Percentiles rank a stretch among this genome's conserved stretches.
Evolutionary conservation across 37 sponge, comb jelly and placozoan species (phyloP).

Genomic region (Spongilla lacustris): DNA sequence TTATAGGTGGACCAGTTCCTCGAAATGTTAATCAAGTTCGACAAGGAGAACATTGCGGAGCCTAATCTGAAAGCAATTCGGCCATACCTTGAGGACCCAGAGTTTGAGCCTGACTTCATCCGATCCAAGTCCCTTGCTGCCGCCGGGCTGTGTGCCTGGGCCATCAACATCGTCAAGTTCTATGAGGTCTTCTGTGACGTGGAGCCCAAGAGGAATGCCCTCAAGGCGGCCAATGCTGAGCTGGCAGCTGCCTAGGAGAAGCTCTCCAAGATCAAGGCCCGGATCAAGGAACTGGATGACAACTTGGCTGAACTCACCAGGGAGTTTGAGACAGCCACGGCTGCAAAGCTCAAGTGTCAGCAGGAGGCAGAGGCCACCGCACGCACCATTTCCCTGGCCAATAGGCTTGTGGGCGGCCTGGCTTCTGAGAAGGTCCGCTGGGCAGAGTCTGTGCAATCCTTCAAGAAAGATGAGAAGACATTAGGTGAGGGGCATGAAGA

Average conservation of each 20-base stretch:
- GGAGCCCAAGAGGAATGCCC: slow-evolving; percentile 96
- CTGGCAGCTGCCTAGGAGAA: slow-evolving; percentile 90
- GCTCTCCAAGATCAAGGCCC: slow-evolving; percentile 88
- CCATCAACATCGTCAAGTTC: slow-evolving; percentile 90
- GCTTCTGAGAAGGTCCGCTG: slow-evolving; percentile 96
- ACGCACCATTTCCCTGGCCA: slow-evolving; percentile 88
- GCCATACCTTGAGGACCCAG: slow-evolving; percentile 84
- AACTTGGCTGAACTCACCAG: slow-evolving; percentile 90
- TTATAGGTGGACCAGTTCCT: slow-evolving; percentile 83
- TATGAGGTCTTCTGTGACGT: slow-evolving; percentile 98
- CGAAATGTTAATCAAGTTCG: slow-evolving; percentile 87
- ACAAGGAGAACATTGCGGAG: slow-evolving; percentile 95
- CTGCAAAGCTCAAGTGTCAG: slow-evolving; percentile 96
- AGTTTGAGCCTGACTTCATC: slow-evolving; percentile 93
- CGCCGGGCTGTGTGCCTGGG: slow-evolving; percentile 94
- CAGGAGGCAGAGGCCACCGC: slow-evolving; percentile 95
- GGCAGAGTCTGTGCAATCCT: slow-evolving; percentile 86
- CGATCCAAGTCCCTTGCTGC: slow-evolving; percentile 73
- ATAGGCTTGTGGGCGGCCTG: slow-evolving; percentile 89
- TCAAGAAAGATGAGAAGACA: slow-evolving; percentile 83
- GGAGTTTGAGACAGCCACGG: slow-evolving; percentile 92
- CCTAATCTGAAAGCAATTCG: slow-evolving; percentile 85
- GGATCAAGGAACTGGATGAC: slow-evolving; percentile 93
- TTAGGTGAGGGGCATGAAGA: slow-evolving; percentile 26
- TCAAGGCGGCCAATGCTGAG: slow-evolving; percentile 94